A percentile compares a stretch with the other conserved stretches of the same genome.
Conservation (phyloP, 1,140 invertebrate genomes). For the Drosophila sp. region DNA sequence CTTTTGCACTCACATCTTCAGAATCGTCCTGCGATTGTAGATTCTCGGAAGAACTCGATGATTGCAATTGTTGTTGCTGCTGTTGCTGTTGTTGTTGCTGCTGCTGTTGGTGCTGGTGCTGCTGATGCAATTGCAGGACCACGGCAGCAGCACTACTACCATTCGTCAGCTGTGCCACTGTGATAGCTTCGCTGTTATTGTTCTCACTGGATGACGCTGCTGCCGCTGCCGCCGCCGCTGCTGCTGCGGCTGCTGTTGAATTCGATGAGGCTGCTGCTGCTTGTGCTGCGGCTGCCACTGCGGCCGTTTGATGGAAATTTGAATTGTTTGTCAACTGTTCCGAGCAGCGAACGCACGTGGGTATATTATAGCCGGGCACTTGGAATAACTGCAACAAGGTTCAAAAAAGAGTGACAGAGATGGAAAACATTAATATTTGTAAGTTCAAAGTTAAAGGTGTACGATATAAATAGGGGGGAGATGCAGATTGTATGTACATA, state of each 20-base stretch:
- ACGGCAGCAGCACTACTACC: slow-evolving; percentile 57
- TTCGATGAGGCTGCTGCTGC: slow-evolving; percentile 37
- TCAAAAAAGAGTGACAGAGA: slow-evolving; percentile 22
- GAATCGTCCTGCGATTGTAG: slow-evolving; percentile 81
- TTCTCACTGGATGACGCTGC: slow-evolving; percentile 44
- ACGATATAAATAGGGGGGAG: background rate
- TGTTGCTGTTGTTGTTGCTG: slow-evolving; percentile 66
- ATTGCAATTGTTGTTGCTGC: slow-evolving; percentile 73
- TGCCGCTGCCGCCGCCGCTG: slow-evolving; percentile 53
- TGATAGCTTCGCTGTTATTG: slow-evolving; percentile 53
- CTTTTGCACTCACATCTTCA: slow-evolving; percentile 71
- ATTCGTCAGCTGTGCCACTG: slow-evolving; percentile 59
- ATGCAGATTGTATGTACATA: background rate
- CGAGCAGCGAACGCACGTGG: slow-evolving; percentile 82
- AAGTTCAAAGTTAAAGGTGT: slow-evolving; percentile 22
- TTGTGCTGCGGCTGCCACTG: slow-evolving; percentile 49
- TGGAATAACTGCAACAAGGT: slow-evolving; percentile 74
- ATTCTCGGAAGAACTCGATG: slow-evolving; percentile 82
- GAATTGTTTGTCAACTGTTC: slow-evolving; percentile 81
- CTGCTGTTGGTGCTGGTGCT: slow-evolving; percentile 61
- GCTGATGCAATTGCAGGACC: slow-evolving; percentile 58
- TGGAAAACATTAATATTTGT: slow-evolving; percentile 30
- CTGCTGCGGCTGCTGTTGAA: slow-evolving; percentile 51
- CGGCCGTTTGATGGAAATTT: slow-evolving; percentile 76
- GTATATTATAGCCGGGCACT: slow-evolving; percentile 82